Percentiles rank a stretch among this genome's conserved stretches.
Evolutionary conservation across 1,140 invertebrate genomes (phyloP).

Genomic region (Drosophila varians): DNA sequence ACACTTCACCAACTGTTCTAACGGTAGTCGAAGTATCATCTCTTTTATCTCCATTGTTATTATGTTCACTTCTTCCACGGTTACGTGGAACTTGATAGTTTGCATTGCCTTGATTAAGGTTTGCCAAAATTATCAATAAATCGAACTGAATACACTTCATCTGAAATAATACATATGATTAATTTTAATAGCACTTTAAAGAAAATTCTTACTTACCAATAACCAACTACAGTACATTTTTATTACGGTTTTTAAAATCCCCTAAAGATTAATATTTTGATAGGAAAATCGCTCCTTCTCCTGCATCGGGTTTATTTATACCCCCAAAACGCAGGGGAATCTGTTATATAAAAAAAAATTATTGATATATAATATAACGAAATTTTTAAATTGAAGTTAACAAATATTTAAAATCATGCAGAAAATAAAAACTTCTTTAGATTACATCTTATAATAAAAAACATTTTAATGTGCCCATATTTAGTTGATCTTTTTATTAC

Average conservation of each 20-base stretch:
- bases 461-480: no score
- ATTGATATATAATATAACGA: not conserved
- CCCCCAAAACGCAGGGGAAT: not conserved
- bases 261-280: not conserved
- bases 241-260: slow-evolving; percentile 14
- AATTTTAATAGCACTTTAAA: not conserved
- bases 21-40: slow-evolving; percentile 25
- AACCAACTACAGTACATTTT: slow-evolving; percentile 42
- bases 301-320: slow-evolving; percentile 29
- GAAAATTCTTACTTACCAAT: slow-evolving; percentile 30
- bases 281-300: slow-evolving; percentile 6
- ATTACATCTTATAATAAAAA: no score
- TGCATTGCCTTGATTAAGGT: slow-evolving; percentile 42
- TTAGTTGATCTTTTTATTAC: no score
- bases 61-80: slow-evolving; percentile 37
- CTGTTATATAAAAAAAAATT: not conserved
- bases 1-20: slow-evolving; percentile 64
- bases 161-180: slow-evolving; percentile 37
- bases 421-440: no score
- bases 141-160: slow-evolving; percentile 42
- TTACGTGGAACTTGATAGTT: slow-evolving; percentile 45
- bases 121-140: slow-evolving; percentile 40
- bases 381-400: not conserved
- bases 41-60: slow-evolving; percentile 16
- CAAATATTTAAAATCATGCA: not conserved